phyloP scores from a whole-genome alignment of 2,888 invertebrate species.

The Drosophila acutilabella region DNA sequence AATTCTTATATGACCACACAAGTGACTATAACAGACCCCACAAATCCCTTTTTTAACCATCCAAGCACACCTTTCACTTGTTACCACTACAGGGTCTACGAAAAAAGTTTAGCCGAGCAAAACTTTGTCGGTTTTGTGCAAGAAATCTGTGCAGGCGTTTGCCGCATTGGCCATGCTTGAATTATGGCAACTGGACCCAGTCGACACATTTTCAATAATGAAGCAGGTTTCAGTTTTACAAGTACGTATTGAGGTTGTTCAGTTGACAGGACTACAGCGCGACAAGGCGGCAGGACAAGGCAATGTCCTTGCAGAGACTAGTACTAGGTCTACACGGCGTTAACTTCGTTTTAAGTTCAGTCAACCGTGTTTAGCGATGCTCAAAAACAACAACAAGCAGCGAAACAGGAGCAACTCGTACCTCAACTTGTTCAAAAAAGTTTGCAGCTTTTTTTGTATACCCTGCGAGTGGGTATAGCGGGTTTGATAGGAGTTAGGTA shows the following conservation, averaged over 20 bases:
- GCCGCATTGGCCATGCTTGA: slow-evolving; percentile 66
- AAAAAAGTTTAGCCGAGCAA: slow-evolving; percentile 35
- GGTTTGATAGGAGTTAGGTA: too few species aligned
- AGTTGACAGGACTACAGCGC: slow-evolving; percentile 4
- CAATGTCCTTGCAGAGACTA: slow-evolving; percentile 22
- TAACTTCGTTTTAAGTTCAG: slow-evolving; percentile 74
- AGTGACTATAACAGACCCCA: too few species aligned
- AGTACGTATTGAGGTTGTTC: slow-evolving; percentile 18
- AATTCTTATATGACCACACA: too few species aligned
- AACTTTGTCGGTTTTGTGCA: slow-evolving; percentile 31
- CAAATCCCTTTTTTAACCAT: neutral
- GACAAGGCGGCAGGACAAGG: too few species aligned
- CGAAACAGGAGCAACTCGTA: slow-evolving; percentile 12
- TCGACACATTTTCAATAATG: slow-evolving; percentile 79
- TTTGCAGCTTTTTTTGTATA: slow-evolving; percentile 28
- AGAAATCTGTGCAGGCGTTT: slow-evolving; percentile 52
- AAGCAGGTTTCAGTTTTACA: slow-evolving; percentile 42
- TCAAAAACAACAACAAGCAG: slow-evolving; percentile 13
- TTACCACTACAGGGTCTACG: neutral
- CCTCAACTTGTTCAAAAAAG: slow-evolving; percentile 64
- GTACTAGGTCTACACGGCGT: slow-evolving; percentile 33
- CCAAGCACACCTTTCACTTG: neutral
- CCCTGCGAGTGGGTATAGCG: too few species aligned
- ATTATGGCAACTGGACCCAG: slow-evolving; percentile 75
- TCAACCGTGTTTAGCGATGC: slow-evolving; percentile 59